Evolutionary conservation across 2,888 invertebrate species (phyloP).

Genomic region (Amiota minor): DNA sequence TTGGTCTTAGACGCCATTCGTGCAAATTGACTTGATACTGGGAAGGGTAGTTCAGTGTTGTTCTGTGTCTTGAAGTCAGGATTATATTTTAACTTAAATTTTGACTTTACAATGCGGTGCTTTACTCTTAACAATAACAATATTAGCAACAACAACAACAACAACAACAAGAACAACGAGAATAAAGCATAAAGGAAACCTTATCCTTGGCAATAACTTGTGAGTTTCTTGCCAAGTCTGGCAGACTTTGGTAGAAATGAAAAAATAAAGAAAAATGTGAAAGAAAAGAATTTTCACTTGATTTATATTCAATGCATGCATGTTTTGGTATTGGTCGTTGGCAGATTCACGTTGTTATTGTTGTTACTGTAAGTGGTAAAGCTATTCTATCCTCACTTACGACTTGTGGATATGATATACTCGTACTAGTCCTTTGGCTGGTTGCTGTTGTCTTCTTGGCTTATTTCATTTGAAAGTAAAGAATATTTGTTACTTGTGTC

Average conservation of each 20-base stretch:
- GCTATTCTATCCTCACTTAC: not conserved
- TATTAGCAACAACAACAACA: slow-evolving; percentile 12
- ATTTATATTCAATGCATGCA: slow-evolving; percentile 59
- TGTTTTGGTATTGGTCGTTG: slow-evolving; percentile 49
- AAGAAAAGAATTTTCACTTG: slow-evolving; percentile 38
- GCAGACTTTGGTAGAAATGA: not conserved
- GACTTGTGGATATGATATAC: not conserved
- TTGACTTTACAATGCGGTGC: slow-evolving; percentile 11
- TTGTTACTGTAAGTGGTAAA: slow-evolving; percentile 22
- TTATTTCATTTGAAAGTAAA: too few species aligned
- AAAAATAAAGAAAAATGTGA: not conserved
- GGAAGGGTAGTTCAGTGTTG: not conserved
- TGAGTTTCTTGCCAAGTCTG: slow-evolving; percentile 46
- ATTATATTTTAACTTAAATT: slow-evolving; percentile 9
- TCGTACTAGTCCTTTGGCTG: not conserved
- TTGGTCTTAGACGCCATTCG: not conserved
- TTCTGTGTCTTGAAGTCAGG: too few species aligned
- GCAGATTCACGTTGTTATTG: slow-evolving; percentile 3
- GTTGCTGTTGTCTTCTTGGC: too few species aligned
- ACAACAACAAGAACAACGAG: slow-evolving; percentile 20
- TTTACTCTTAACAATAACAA: slow-evolving; percentile 23
- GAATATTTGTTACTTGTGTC: too few species aligned
- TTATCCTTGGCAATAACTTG: slow-evolving; percentile 47
- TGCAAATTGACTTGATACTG: not conserved
- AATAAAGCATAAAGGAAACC: not conserved